Conservation (phyloP, 2,888 invertebrate genomes). For the Drosophila quinaria region DNA sequence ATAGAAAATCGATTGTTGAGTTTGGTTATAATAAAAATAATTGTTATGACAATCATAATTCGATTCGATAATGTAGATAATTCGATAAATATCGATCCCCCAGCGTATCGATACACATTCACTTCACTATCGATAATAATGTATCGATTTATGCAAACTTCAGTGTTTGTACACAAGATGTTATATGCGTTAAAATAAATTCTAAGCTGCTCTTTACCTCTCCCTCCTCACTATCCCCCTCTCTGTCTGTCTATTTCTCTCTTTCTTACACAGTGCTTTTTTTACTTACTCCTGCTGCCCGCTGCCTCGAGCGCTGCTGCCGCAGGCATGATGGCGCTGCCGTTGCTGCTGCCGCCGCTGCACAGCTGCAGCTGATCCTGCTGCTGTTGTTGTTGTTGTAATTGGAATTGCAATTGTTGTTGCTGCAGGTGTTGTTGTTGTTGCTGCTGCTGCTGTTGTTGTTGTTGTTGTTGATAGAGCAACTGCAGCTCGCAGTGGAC, state of each 20-base stretch:
- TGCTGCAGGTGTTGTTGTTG: constrained; percentile 51
- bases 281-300: constrained; percentile 81
- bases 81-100: too few relatives aligned
- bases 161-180: too few relatives aligned
- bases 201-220: too few relatives aligned
- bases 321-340: constrained; percentile 31
- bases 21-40: too few relatives aligned
- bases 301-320: constrained; percentile 59
- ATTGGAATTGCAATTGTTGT: constrained; percentile 45
- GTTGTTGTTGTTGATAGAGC: constrained; percentile 78
- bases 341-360: constrained; percentile 50
- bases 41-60: too few relatives aligned
- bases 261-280: background rate
- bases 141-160: too few relatives aligned
- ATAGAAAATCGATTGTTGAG: too few relatives aligned
- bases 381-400: constrained; percentile 23
- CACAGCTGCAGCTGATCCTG: constrained; percentile 51
- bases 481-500: constrained; percentile 67
- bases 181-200: too few relatives aligned
- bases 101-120: too few relatives aligned
- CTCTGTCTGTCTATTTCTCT: background rate
- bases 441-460: constrained; percentile 66
- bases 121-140: too few relatives aligned
- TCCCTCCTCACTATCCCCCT: too few relatives aligned
- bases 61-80: too few relatives aligned